Conservation (phyloP, 2,888 invertebrate genomes). For the Hypomecis punctinalis region DNA sequence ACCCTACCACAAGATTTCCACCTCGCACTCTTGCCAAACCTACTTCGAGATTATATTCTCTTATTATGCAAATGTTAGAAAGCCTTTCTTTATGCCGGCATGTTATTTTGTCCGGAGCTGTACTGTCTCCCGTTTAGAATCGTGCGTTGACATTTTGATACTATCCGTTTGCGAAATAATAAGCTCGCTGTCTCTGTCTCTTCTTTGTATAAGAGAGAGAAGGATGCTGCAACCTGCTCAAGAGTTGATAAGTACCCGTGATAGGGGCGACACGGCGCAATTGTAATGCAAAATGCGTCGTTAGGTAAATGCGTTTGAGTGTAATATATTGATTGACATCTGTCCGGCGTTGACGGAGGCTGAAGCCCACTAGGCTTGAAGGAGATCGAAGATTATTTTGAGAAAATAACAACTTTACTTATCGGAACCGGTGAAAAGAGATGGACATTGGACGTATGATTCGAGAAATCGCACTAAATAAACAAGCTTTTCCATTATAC, state of each 20-base stretch:
- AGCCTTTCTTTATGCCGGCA: slow-evolving; percentile 5
- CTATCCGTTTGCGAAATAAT: slow-evolving; percentile 36
- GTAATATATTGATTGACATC: slow-evolving; percentile 39
- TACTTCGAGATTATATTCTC: slow-evolving; percentile 29
- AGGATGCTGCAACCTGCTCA: slow-evolving; percentile 24
- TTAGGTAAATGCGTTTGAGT: slow-evolving; percentile 35
- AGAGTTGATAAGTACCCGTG: slow-evolving; percentile 26
- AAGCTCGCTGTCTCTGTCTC: slow-evolving; percentile 20
- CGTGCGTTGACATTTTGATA: slow-evolving; percentile 40
- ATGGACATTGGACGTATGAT: no score
- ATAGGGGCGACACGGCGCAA: slow-evolving; percentile 26
- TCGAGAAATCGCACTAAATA: no score
- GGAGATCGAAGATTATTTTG: neutral
- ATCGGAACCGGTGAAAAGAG: no score
- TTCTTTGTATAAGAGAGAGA: slow-evolving; percentile 10
- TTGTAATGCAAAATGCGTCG: slow-evolving; percentile 37
- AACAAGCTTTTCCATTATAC: no score
- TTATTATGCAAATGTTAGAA: slow-evolving; percentile 31
- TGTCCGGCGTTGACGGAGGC: slow-evolving; percentile 18
- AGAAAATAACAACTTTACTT: neutral
- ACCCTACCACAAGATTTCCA: no score
- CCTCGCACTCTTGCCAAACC: neutral
- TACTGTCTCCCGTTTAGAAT: slow-evolving; percentile 30
- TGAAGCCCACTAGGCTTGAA: slow-evolving; percentile 9
- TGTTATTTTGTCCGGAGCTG: slow-evolving; percentile 33